Base-by-base conservation (phyloP, 2,113 vertebrate genomes). In the Hydrochoerus hydrochaeris region DNA sequence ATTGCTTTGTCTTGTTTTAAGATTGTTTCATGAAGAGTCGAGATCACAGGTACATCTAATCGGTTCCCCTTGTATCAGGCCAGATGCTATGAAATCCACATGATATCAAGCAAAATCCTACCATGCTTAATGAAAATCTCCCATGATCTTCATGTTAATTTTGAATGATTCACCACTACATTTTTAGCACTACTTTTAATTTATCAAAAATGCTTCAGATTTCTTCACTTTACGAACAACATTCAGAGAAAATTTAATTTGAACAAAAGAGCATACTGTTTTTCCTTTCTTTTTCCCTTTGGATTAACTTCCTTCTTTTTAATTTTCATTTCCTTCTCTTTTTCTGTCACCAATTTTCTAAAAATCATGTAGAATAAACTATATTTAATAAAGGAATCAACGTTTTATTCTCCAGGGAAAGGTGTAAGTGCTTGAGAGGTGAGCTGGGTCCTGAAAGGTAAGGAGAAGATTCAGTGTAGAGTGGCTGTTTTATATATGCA, bases 191-290 rank as follows among this genome's bases (percentile, higher is more conserved):
- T 11, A 63, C 1, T 9, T 41, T 41, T 19, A 75, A 69, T 71
- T 85, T 77, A 4, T 78, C 46, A 71, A 32, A 86, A 84, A 35
- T 38, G 16, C 44, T 96, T 87, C 14, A 92, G 22, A 26, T 10
- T 38, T 24, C n/a, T 71, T 63, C 4, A 46, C 13, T 54, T 94
- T 65, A 62, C 41, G 58, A n/a, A 60, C 30, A 84, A 54, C 52
- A 85, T 93, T 69, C 44, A 54, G 35, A 52, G 69, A 71, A 63
- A 57, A 82, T 85, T 22, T 54, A 65, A 41, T 49, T 75, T 52
- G 13, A 57, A 57, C 46, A 75, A 38, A 57, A 73, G 28, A 41
- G 3, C 5, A 46, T 93, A 8, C 16, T 9, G 44, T 32, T 8
- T 12, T 13, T 17, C 9, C 38, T 60, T 1, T 16, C 10, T 60